phyloP scores from a whole-genome alignment of 2,797 vertebrate genomes.

The Taeniopygia guttata region DNA sequence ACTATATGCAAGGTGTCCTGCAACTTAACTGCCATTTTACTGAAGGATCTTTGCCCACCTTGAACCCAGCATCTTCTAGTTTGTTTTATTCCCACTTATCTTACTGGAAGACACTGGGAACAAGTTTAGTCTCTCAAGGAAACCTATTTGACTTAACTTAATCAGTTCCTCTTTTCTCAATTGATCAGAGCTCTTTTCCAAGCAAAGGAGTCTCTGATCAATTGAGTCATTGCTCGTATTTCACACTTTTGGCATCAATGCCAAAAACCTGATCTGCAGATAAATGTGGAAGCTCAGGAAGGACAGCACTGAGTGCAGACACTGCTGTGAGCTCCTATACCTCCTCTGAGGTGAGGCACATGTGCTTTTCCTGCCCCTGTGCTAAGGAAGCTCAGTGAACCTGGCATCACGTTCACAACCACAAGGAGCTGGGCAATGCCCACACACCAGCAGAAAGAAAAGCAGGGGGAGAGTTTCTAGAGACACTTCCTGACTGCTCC shows the following conservation, averaged over 20 bases:
- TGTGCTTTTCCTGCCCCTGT: not conserved
- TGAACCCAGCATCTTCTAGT: not conserved
- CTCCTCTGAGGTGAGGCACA: fast-evolving
- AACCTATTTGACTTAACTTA: not conserved
- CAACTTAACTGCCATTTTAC: not conserved
- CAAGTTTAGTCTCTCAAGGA: not conserved
- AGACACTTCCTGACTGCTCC: not conserved
- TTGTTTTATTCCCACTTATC: not conserved
- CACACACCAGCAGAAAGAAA: not conserved
- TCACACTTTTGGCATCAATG: not conserved
- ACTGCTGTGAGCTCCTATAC: not conserved
- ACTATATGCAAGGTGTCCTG: not conserved
- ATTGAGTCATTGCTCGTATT: not conserved
- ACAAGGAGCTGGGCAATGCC: not conserved
- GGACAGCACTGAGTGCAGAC: not conserved
- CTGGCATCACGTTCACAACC: not conserved
- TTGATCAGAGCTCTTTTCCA: not conserved
- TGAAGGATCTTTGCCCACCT: not conserved
- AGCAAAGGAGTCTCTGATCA: not conserved
- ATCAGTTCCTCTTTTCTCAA: not conserved
- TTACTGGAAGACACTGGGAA: not conserved
- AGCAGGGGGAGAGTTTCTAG: not conserved
- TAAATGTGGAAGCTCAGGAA: not conserved
- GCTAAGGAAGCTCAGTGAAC: not conserved
- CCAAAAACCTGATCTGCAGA: not conserved